A percentile compares a stretch with the other conserved stretches of the same genome.
phyloP scores from a whole-genome alignment of 2,797 vertebrate species.

The Poecilia wingei region DNA sequence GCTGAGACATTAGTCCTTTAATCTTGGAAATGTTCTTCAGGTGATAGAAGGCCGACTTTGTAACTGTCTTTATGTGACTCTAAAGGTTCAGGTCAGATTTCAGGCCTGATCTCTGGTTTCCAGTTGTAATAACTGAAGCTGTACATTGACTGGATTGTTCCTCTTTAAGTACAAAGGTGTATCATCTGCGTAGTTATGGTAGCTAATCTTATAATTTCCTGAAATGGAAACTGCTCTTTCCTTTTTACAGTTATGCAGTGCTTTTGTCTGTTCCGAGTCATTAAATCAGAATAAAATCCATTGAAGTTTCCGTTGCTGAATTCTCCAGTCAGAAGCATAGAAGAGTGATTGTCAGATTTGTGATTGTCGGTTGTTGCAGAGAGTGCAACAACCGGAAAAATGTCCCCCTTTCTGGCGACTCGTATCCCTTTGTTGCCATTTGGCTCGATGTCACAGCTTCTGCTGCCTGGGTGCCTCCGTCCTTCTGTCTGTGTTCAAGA shows the following conservation, averaged over 20 bases:
- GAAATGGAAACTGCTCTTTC: not conserved
- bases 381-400: conserved; percentile 32
- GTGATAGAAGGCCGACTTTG: no score
- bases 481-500: conserved; percentile 20
- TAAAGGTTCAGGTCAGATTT: no score
- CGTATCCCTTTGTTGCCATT: conserved; percentile 19
- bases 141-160: no score
- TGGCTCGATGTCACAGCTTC: conserved; percentile 36
- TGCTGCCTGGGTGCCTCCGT: conserved; percentile 32
- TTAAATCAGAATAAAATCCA: not conserved
- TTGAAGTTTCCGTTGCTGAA: not conserved
- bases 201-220: not conserved
- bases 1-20: no score
- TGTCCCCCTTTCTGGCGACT: conserved; percentile 6
- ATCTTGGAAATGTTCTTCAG: no score
- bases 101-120: no score
- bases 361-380: not conserved
- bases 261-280: not conserved
- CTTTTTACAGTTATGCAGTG: not conserved
- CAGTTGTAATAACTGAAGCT: no score
- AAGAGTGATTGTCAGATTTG: conserved; percentile 38
- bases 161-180: no score
- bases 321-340: conserved; percentile 24
- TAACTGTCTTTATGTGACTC: no score
- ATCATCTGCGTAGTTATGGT: no score